Evolutionary conservation across 2,113 vertebrate species (phyloP).

Genomic region (Ageneiosus marmoratus): DNA sequence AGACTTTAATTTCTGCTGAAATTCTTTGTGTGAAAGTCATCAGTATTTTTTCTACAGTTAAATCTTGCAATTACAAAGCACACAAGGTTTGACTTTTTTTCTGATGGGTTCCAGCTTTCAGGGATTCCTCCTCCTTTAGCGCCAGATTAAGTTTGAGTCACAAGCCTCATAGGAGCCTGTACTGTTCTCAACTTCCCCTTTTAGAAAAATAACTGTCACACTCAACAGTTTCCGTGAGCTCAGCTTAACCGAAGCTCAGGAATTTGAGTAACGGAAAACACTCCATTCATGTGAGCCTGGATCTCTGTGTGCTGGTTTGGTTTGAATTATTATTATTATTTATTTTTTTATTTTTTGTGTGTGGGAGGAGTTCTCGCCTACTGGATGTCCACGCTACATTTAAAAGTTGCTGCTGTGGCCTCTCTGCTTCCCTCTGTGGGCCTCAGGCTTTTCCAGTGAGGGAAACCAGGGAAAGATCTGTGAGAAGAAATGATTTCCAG

Average conservation of each 20-base stretch:
- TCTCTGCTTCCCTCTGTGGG: slow-evolving; percentile 28
- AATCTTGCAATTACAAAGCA: not conserved
- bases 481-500: slow-evolving; percentile 27
- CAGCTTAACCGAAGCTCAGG: slow-evolving; percentile 44
- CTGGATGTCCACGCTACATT: slow-evolving; percentile 3
- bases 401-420: slow-evolving; percentile 4
- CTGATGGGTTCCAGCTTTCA: not conserved
- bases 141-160: slow-evolving; percentile 9
- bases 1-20: not conserved
- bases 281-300: slow-evolving; percentile 21
- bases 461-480: slow-evolving; percentile 1
- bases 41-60: not conserved
- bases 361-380: slow-evolving; percentile 23
- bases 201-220: slow-evolving; percentile 39
- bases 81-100: not conserved
- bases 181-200: slow-evolving; percentile 27
- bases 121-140: not conserved
- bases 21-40: not conserved
- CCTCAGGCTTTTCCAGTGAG: slow-evolving; percentile 13
- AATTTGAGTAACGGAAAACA: slow-evolving; percentile 52
- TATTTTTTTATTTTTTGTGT: not conserved
- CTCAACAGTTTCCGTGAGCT: slow-evolving; percentile 39
- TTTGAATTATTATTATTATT: slow-evolving; percentile 11
- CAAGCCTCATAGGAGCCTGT: not conserved
- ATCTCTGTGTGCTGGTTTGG: slow-evolving; percentile 3